A percentile compares a stretch with the other conserved stretches of the same genome.
These are phyloP conservation scores for Monodelphis domestica DNA, from an alignment of 2,797 vertebrate species.

Conservation along the genomic window DNA sequence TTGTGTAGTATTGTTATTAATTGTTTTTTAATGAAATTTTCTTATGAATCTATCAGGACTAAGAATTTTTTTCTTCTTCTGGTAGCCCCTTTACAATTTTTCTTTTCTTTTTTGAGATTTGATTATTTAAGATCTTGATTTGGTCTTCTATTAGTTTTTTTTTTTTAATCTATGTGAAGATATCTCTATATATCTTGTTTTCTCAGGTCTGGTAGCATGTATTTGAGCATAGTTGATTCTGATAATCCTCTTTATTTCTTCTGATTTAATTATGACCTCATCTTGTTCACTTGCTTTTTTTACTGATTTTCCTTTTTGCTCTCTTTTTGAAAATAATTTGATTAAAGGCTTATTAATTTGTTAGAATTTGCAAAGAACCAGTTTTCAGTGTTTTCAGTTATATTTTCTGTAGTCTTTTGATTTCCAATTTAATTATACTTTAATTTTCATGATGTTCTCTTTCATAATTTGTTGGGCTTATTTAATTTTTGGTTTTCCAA, in stretches of 20 bases:
- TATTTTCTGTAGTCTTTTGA: neutral
- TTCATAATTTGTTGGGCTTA: neutral
- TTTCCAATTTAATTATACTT: neutral
- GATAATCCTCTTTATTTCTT: neutral
- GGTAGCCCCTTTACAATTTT: neutral
- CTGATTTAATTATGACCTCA: neutral
- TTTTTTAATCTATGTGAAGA: neutral
- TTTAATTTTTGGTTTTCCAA: neutral
- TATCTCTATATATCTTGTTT: neutral
- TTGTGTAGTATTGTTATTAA: neutral
- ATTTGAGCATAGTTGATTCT: neutral
- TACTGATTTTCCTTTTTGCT: neutral
- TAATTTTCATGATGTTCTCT: neutral
- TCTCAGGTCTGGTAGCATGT: neutral
- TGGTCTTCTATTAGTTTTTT: neutral
- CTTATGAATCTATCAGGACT: neutral
- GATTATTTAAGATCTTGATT: neutral
- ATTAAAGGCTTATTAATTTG: neutral
- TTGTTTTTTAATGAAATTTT: neutral
- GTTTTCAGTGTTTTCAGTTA: no score
- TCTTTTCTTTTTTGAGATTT: neutral
- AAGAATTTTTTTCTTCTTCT: neutral
- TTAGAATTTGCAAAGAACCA: neutral
- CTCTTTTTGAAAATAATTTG: neutral
- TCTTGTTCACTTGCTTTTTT: neutral